A percentile compares a stretch with the other conserved stretches of the same genome.
phyloP scores from a whole-genome alignment of 2,888 invertebrate genomes.

The Griposia aprilina region DNA sequence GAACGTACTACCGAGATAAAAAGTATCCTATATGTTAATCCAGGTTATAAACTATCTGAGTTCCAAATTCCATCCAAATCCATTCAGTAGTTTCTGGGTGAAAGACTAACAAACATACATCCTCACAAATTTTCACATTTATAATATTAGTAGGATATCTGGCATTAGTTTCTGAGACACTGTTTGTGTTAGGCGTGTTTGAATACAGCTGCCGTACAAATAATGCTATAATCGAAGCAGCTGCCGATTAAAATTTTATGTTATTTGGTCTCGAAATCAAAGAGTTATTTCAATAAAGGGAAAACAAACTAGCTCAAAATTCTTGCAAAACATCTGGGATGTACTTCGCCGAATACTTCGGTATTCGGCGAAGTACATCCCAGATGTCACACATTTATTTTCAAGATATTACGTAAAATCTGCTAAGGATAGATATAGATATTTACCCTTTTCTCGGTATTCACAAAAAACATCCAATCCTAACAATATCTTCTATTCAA shows the following conservation, averaged over 20 bases:
- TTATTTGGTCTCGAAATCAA: neutral
- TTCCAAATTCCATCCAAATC: no score
- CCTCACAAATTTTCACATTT: no score
- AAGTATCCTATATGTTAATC: no score
- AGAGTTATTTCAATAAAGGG: neutral
- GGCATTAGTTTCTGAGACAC: slow-evolving; percentile 12
- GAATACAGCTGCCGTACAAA: neutral
- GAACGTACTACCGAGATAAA: no score
- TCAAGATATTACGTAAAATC: slow-evolving; percentile 3
- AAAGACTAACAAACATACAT: no score
- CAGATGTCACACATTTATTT: neutral
- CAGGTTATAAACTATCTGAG: no score
- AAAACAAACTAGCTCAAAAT: neutral
- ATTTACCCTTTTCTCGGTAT: slow-evolving; percentile 23
- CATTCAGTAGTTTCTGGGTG: no score
- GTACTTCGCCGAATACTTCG: no score
- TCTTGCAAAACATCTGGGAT: no score
- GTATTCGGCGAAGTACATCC: no score
- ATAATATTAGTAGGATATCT: no score
- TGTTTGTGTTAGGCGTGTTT: neutral
- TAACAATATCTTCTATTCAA: slow-evolving; percentile 12
- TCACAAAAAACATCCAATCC: slow-evolving; percentile 27
- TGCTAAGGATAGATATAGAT: neutral
- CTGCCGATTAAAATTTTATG: neutral
- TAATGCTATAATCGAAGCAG: neutral